Evolutionary conservation across 1,140 invertebrate species (phyloP).

Genomic region (Bombus turneri): DNA sequence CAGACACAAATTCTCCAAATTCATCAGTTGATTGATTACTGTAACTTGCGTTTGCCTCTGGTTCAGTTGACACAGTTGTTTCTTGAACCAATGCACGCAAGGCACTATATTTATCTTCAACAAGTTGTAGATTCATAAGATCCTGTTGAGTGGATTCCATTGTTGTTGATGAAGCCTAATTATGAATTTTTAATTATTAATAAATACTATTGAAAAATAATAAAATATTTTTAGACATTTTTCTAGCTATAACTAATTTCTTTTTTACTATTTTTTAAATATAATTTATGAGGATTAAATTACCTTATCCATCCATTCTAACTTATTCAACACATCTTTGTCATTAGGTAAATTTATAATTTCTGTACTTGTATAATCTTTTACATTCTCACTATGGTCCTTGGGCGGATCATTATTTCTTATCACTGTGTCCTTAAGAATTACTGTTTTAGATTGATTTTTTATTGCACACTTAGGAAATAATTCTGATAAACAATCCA

Average conservation of each 20-base stretch:
- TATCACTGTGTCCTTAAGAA: conserved; percentile 81
- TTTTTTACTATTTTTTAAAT: no score
- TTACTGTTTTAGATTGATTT: conserved; percentile 78
- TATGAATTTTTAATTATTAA: not conserved
- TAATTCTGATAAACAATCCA: conserved; percentile 71
- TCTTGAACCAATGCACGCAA: conserved; percentile 79
- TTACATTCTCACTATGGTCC: conserved; percentile 51
- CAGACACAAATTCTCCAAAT: conserved; percentile 85
- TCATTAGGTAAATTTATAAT: conserved; percentile 39
- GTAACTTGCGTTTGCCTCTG: conserved; percentile 53
- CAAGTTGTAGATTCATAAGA: conserved; percentile 78
- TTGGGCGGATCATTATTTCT: conserved; percentile 74
- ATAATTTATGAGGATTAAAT: not conserved
- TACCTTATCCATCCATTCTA: conserved; percentile 57
- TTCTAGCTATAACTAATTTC: not conserved
- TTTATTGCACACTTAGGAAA: conserved; percentile 81
- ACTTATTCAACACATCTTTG: conserved; percentile 51
- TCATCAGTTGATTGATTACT: conserved; percentile 78
- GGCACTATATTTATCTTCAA: conserved; percentile 82
- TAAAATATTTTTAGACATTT: not conserved
- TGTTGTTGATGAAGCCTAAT: conserved; percentile 57
- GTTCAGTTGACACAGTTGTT: conserved; percentile 50
- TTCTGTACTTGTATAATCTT: conserved; percentile 55
- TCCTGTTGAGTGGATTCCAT: conserved; percentile 69
- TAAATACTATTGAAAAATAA: not conserved